phyloP scores from a whole-genome alignment of 2,797 vertebrate species.

The Falco columbarius region DNA sequence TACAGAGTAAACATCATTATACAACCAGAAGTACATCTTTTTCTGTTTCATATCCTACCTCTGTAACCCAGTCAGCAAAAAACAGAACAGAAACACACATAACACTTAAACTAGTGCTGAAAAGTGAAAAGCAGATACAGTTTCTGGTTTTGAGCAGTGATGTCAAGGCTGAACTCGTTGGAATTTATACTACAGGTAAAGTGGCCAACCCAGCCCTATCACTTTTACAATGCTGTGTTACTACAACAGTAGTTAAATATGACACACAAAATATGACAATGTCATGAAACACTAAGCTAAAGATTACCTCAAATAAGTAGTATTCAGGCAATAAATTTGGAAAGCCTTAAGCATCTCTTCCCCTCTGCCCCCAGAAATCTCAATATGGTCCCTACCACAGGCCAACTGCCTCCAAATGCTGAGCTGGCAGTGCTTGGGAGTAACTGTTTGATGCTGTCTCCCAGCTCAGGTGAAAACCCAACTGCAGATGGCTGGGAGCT shows the following conservation, averaged over 20 bases:
- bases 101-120: background rate
- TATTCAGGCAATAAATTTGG: background rate
- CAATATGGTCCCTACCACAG: rapidly evolving
- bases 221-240: background rate
- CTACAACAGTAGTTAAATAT: background rate
- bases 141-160: background rate
- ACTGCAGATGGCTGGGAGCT: background rate
- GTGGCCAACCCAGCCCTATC: background rate
- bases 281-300: background rate
- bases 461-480: background rate
- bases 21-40: background rate
- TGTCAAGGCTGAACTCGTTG: background rate
- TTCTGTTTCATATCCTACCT: background rate
- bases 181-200: background rate
- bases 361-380: background rate
- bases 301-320: background rate
- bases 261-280: background rate
- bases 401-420: background rate
- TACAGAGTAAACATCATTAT: background rate
- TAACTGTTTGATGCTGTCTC: background rate
- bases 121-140: background rate
- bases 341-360: background rate
- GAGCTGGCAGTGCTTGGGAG: background rate
- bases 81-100: background rate
- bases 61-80: background rate